A percentile compares a stretch with the other conserved stretches of the same genome.
These are phyloP conservation scores for Cariama cristata DNA, from an alignment of 2,113 vertebrate genomes.

Conservation along the genomic window DNA sequence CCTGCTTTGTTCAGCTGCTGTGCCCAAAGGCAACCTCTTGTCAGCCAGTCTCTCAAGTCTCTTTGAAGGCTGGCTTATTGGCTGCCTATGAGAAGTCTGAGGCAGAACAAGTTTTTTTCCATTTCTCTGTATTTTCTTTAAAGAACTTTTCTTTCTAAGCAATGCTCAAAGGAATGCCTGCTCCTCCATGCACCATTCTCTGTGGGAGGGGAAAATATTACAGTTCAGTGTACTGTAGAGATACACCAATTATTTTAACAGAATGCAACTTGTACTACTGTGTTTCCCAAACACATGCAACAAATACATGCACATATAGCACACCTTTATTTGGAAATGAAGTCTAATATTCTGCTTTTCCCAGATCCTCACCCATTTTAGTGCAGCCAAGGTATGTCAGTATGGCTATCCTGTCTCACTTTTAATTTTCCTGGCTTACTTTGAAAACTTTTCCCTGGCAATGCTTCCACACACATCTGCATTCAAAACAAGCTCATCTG, in stretches of 20 bases:
- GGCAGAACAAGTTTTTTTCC: not conserved
- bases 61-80: conserved; percentile 12
- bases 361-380: not conserved
- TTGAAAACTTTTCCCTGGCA: not conserved
- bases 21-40: not conserved
- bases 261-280: not conserved
- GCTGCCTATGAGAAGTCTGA: not conserved
- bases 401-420: not conserved
- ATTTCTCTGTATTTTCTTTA: not conserved
- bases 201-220: not conserved
- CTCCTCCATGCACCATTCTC: not conserved
- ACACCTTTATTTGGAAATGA: not conserved
- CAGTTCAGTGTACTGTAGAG: not conserved
- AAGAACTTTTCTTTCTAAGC: not conserved
- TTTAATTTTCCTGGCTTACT: not conserved
- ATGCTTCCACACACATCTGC: not conserved
- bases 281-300: not conserved
- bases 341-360: not conserved
- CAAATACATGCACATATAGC: not conserved
- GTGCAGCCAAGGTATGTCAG: not conserved
- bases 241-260: not conserved
- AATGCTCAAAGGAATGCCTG: not conserved
- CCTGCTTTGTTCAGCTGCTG: not conserved
- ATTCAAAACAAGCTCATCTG: not conserved
- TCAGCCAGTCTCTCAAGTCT: conserved; percentile 15